Conservation (phyloP, 2,113 vertebrate genomes). For the Alligator sinensis region DNA sequence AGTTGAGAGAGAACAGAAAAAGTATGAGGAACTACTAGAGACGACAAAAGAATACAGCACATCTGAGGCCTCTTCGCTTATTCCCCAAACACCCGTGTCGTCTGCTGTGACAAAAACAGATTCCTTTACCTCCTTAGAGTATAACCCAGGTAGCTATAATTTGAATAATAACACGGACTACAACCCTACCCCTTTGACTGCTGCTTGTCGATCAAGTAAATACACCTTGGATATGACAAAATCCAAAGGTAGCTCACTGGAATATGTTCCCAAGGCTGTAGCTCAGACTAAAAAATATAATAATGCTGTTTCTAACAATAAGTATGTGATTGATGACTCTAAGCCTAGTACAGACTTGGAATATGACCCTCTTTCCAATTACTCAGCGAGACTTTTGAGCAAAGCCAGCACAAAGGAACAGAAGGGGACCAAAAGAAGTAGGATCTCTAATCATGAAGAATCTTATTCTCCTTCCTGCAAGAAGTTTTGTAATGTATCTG, state of each 20-base stretch:
- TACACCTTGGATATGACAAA: slow-evolving; percentile 86
- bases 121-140: slow-evolving; percentile 76
- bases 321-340: slow-evolving; percentile 93
- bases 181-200: slow-evolving; percentile 86
- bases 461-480: slow-evolving; percentile 79
- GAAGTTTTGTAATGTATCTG: slow-evolving; percentile 75
- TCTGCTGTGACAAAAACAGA: slow-evolving; percentile 44
- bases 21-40: slow-evolving; percentile 88
- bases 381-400: slow-evolving; percentile 85
- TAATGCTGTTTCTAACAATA: slow-evolving; percentile 78
- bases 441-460: slow-evolving; percentile 65
- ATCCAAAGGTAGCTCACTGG: slow-evolving; percentile 81
- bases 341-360: slow-evolving; percentile 94
- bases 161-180: slow-evolving; percentile 81
- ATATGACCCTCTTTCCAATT: slow-evolving; percentile 96
- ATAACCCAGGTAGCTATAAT: slow-evolving; percentile 84
- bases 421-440: slow-evolving; percentile 58
- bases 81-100: background rate
- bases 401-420: slow-evolving; percentile 74
- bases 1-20: slow-evolving; percentile 93
- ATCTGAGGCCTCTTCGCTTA: slow-evolving; percentile 65
- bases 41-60: slow-evolving; percentile 71
- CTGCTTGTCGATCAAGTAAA: slow-evolving; percentile 80
- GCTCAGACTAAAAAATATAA: slow-evolving; percentile 73
- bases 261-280: slow-evolving; percentile 91